Evolutionary conservation across 1,140 invertebrate species (phyloP).

Genomic region (Lasioglossum albipes): DNA sequence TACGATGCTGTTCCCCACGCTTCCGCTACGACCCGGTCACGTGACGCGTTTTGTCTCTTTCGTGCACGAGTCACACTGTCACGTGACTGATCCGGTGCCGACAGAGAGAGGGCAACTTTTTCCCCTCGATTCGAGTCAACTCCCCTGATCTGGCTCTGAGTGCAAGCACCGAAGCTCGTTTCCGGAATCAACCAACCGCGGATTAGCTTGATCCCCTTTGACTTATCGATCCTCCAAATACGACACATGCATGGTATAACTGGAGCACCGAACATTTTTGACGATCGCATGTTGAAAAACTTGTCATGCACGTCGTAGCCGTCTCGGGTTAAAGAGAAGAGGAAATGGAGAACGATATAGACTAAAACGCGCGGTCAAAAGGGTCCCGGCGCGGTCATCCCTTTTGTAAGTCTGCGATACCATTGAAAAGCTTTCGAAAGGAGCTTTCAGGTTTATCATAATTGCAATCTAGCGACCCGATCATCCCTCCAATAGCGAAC

Average conservation of each 20-base stretch:
- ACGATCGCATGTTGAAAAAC: constrained; percentile 27
- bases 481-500: constrained; percentile 30
- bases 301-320: constrained; percentile 36
- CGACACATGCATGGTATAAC: neutral
- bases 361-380: constrained; percentile 57
- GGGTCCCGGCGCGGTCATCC: constrained; percentile 15
- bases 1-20: too few species aligned
- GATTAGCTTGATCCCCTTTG: neutral
- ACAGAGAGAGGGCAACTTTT: too few species aligned
- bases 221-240: neutral
- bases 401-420: constrained; percentile 32
- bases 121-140: too few species aligned
- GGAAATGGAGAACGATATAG: constrained; percentile 60
- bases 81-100: too few species aligned
- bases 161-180: too few species aligned
- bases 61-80: too few species aligned
- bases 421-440: constrained; percentile 65
- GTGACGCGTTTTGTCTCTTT: too few species aligned
- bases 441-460: constrained; percentile 75
- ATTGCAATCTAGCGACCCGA: constrained; percentile 72
- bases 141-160: too few species aligned
- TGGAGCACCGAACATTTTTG: constrained; percentile 13
- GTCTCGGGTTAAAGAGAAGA: constrained; percentile 14
- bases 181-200: neutral
- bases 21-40: too few species aligned